Conservation (phyloP, 2,113 vertebrate species). For the Cyphomyrus discorhynchus region DNA sequence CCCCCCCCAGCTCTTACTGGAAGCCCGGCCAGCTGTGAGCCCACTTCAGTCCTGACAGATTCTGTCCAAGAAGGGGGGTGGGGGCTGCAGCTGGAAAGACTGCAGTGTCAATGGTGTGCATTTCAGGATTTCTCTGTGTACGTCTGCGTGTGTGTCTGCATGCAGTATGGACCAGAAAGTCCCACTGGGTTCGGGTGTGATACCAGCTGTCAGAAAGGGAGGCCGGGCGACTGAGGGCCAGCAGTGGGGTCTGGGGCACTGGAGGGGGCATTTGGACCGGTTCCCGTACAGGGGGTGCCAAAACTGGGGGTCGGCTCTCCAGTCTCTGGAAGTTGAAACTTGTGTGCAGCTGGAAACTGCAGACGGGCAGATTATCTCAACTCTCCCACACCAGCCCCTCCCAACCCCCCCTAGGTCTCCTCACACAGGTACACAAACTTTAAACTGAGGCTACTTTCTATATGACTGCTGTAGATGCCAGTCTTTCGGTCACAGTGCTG, state of each 20-base stretch:
- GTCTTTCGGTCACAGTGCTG: not conserved
- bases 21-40: conserved; percentile 39
- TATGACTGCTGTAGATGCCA: not conserved
- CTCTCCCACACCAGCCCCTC: not conserved
- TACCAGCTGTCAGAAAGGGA: not conserved
- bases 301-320: not conserved
- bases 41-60: conserved; percentile 26
- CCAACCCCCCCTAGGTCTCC: not conserved
- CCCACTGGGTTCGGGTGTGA: not conserved
- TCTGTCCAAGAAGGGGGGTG: not conserved
- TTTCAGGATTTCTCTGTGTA: not conserved
- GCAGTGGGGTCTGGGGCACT: not conserved
- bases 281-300: not conserved
- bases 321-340: not conserved
- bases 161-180: not conserved
- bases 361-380: not conserved
- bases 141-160: not conserved
- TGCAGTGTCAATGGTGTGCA: not conserved
- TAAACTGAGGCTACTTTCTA: not conserved
- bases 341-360: not conserved
- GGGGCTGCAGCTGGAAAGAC: not conserved
- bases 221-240: not conserved
- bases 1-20: conserved; percentile 35
- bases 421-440: not conserved
- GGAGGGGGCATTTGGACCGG: not conserved